Base-by-base conservation (phyloP, 2,888 invertebrate species). In the Campoplex capitator region DNA sequence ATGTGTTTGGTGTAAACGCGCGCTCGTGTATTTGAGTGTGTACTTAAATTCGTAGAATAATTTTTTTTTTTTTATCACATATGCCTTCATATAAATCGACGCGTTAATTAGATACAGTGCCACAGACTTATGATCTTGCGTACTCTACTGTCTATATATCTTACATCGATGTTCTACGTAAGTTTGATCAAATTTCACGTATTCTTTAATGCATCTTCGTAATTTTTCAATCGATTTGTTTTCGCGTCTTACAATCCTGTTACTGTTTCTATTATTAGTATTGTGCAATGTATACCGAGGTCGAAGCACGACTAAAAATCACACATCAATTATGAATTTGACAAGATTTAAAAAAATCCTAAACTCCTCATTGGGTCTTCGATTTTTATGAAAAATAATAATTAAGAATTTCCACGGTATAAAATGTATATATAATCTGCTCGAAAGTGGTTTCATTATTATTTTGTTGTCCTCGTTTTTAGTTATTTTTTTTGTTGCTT, bases 371-470 rank as follows among this genome's bases (percentile, higher is more conserved):
- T 67, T 73, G 42, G 38, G 68, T 74, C 18, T 56, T 35, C 23
- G 35, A 38, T 75, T 75, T 56, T 67, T 75, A 84, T 75, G 81
- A 87, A 87, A 62, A 84, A 75, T 84, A 87, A 84, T 84, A 84
- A 87, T 84, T 78, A 79, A 84, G 67, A 84, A 82, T 87, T 87
- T 83, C 79, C 71, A 71, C 65, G 65, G 84, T 87, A 87, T 79
- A 87, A 87, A 84, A 84, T 82, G 75, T 84, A 82, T 87, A 82
- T 87, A 87, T 83, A 87, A 87, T 84, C 79, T 78, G 77, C 32
- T 82, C 83, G 78, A 84, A 87, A 87, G 77, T 74, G 73, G 68
- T 76, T 79, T 48, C 83, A 70, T 84, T 74, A 75, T 84, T 58
- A 67, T 70, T 54, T 78, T 68, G 3, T 48, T 75, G 68, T 58